These are phyloP conservation scores for Desmodus rotundus DNA, from an alignment of 2,113 vertebrate species.

Conservation along the genomic window DNA sequence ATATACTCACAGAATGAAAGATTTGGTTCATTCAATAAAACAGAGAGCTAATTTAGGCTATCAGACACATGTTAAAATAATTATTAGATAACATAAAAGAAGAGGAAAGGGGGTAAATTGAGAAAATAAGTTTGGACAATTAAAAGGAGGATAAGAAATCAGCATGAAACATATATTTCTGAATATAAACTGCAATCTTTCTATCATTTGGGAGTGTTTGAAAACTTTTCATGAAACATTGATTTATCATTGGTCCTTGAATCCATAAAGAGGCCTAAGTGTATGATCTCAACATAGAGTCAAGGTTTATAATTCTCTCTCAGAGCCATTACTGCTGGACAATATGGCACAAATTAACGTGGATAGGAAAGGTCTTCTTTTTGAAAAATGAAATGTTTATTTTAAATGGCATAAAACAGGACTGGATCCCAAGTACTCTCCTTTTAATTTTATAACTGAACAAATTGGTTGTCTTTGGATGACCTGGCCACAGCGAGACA, in stretches of 20 bases:
- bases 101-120: neutral
- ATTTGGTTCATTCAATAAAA: neutral
- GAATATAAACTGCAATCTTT: conserved; percentile 30
- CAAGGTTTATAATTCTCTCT: conserved; percentile 50
- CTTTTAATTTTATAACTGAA: conserved; percentile 56
- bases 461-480: conserved; percentile 30
- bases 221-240: conserved; percentile 51
- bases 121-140: neutral
- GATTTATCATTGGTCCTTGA: conserved; percentile 61
- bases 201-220: conserved; percentile 29
- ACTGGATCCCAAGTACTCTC: neutral
- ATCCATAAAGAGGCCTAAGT: conserved; percentile 59
- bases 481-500: neutral
- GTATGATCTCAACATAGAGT: conserved; percentile 59
- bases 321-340: conserved; percentile 34
- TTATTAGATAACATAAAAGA: neutral
- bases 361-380: conserved; percentile 34
- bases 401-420: conserved; percentile 50
- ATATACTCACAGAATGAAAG: neutral
- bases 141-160: conserved; percentile 23
- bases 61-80: neutral
- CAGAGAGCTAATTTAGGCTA: neutral
- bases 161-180: neutral
- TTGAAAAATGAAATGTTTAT: conserved; percentile 59
- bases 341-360: conserved; percentile 53